Evolutionary conservation across 2,888 invertebrate genomes (phyloP), one percentile per base, ranked within the genome.

Genomic region (Cantharis lateralis): DNA sequence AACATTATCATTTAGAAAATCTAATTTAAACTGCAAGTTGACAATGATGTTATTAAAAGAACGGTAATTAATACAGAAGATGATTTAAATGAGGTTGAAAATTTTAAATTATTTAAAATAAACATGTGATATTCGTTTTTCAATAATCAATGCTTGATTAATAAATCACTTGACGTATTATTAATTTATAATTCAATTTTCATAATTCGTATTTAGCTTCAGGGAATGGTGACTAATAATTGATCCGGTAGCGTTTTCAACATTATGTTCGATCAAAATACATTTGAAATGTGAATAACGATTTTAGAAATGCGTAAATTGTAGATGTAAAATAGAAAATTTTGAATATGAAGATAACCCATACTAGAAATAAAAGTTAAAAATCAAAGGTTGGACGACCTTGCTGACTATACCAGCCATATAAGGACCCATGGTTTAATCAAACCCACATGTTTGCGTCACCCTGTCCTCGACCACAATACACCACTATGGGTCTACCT

Each of bases 401-500:
- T 85, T 85, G 85, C 78, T 79, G 74, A 81, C 76, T 77, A 80
- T 80, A 82, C 83, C 80, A 81, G 75, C 85, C 85, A 82, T 85
- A 85, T 85, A 84, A 84, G 85, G 64, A 83, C 83, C 83, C 83
- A 82, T 83, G 81, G 81, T 81, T 81, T 80, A 78, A 66, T 66
- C 64, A 66, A 66, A 79, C 75, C 78, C 76, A 79, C 82, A 79
- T 77, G 83, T 84, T 85, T 84, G 80, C 84, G 84, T 84, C 84
- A 85, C 80, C 80, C 79, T 82, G 82, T 81, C 82, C 83, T 82
- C 81, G 80, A 78, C 78, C 77, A 75, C 73, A 78, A 77, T 76
- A 69, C 62, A 69, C 63, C 70, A 77, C 70, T 74, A 66, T 63
- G 70, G 62, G 71, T 62, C 70, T 62, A 61, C 13, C 15, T 20